These are phyloP conservation scores for Troilus luridus DNA, from an alignment of 2,888 invertebrate species.

Conservation along the genomic window DNA sequence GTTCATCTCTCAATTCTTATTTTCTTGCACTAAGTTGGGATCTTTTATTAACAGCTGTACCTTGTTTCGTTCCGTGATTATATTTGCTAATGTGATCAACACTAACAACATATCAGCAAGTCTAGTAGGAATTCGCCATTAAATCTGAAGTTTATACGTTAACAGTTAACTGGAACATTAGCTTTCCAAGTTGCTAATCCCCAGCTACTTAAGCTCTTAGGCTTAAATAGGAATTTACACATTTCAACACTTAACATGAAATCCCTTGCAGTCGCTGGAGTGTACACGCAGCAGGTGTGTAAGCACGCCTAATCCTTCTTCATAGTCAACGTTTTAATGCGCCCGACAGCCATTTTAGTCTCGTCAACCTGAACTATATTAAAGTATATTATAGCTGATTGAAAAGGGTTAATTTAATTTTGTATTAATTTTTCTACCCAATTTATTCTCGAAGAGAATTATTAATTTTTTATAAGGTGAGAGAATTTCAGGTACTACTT, in stretches of 20 bases:
- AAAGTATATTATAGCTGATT: no score
- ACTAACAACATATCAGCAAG: not conserved
- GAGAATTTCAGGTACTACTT: no score
- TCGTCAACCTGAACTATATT: no score
- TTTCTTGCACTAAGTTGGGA: no score
- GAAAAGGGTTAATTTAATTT: no score
- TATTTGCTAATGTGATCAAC: not conserved
- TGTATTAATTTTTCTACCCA: no score
- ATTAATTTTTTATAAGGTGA: no score
- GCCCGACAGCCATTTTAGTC: not conserved
- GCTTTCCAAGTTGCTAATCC: constrained; percentile 6
- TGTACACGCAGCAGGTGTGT: not conserved
- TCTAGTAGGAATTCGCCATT: not conserved
- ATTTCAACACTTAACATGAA: constrained; percentile 11
- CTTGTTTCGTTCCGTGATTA: no score
- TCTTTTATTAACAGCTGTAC: no score
- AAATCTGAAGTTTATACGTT: constrained; percentile 15
- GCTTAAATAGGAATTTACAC: not conserved
- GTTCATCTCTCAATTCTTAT: no score
- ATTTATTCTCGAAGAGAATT: no score
- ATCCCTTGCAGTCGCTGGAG: not conserved
- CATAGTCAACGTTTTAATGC: not conserved
- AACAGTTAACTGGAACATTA: not conserved
- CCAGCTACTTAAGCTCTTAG: constrained; percentile 22
- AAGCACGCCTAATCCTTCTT: not conserved